Evolutionary conservation across 2,888 invertebrate species (phyloP), one percentile per base, ranked within the genome.

Genomic region (Eumacrocentrus americanus): DNA sequence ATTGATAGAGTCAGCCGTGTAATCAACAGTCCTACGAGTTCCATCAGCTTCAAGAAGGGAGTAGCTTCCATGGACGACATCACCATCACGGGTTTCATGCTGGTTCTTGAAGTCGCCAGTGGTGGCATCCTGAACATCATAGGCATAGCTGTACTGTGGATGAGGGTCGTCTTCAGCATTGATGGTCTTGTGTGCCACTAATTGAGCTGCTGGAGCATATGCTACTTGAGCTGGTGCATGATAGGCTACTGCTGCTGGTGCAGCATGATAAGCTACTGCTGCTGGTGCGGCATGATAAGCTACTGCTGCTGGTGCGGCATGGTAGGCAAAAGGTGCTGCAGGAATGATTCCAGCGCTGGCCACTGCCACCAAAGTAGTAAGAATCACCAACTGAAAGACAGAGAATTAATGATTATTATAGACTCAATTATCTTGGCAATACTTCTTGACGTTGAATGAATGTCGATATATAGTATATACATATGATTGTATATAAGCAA

Each of bases 151-250:
- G 64, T 72, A 73, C 47, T 70, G 82, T 14, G 74, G 71, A 60
- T 73, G 70, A 12, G 70, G 65, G 50, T 72, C 72, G 55, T 69
- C 67, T 11, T 73, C 74, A 3, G 71, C 63, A 42, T 70, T 71
- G 42, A 75, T 61, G 2, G 70, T 60, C 48, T 75, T 76, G 14
- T 74, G 65, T 5, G 70, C 60, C 11, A 64, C 58, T 4, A 69
- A 59, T 58, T 64, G 67, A 20, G 64, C 72, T 6, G 70, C 52
- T 14, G 74, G 67, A 4, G 72, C 90, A 3, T 86, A 86, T 70
- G 89, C 89, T 73, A 88, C 87, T 22, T 88, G 89, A 59, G 89
- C 88, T 70, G 89, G 89, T 4, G 87, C 84, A 47, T 63, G 63
- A 50, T 61, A 62, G 22, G 64, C 53, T 9, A 59, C 9, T 20